Evolutionary conservation across 2,888 invertebrate species (phyloP).

Genomic region (Epinotia brunnichana): DNA sequence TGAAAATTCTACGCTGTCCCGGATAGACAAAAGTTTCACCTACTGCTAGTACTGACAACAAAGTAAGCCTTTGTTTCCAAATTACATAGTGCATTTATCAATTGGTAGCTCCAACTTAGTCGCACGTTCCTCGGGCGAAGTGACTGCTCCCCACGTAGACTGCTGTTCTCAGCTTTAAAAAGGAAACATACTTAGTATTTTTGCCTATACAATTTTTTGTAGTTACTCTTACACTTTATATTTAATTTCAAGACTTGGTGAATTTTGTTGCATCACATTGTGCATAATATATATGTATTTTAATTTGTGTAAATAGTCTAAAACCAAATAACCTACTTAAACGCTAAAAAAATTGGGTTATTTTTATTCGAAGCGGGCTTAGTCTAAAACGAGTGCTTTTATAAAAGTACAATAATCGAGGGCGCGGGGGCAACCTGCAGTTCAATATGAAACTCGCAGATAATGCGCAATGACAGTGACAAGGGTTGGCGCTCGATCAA

Average conservation of each 20-base stretch:
- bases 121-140: constrained; percentile 1
- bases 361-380: neutral
- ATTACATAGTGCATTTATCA: constrained; percentile 54
- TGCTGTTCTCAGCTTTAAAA: constrained; percentile 8
- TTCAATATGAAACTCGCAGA: constrained; percentile 72
- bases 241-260: no score
- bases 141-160: neutral
- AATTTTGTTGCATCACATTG: no score
- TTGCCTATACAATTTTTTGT: no score
- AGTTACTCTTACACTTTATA: no score
- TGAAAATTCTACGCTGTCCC: constrained; percentile 74
- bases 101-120: constrained; percentile 46
- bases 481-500: constrained; percentile 72
- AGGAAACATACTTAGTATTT: neutral
- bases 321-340: neutral
- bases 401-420: constrained; percentile 38
- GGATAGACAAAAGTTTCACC: constrained; percentile 67
- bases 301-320: no score
- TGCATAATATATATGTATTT: no score
- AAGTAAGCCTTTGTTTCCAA: constrained; percentile 56
- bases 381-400: constrained; percentile 30
- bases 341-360: neutral
- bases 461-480: constrained; percentile 77
- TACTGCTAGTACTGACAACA: constrained; percentile 55
- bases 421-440: constrained; percentile 57